Evolutionary conservation across 1,140 invertebrate genomes (phyloP), one percentile per base, ranked within the genome.

Genomic region (Coboldia fuscipes): DNA sequence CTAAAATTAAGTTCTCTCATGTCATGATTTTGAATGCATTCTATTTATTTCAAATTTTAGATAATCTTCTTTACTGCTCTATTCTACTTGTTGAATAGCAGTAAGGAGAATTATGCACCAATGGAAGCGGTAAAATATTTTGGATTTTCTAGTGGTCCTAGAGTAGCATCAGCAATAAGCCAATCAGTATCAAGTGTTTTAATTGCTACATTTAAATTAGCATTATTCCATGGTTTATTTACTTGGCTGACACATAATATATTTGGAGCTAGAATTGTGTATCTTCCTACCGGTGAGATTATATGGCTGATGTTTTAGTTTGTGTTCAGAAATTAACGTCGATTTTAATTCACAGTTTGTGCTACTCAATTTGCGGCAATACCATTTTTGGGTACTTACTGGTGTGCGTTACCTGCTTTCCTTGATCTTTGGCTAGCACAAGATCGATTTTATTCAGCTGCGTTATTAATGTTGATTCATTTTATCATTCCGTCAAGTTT

Each of bases 181-280:
- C 63, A 67, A 41, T 70, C 72, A 2, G 65, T 77, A n/a, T 70
- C 66, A 30, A 65, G 70, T 23, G 84, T 98, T 3, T 89, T 97
- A 48, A 72, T 81, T 28, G 89, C 90, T 10, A 32, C 89, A 1
- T 81, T 96, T 38, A 98, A 97, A 62, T 88, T 97, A 68, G 82
- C 88, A 3, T 66, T 81, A 0, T 98, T 98, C 59, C 97, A 97
- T 54, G 92, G 90, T 1, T 60, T 97, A 36, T 98, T 92, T 72
- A 97, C 93, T 0, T 97, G 92, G 86, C 70, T 97, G 20, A 82
- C 92, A 30, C 92, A 97, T 49, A 90, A 86, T 41, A 53, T 97
- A 2, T 97, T 97, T 55, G 79, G 82, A 42, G 78, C 93, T 1
- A 83, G 90, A 50, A 82, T 97, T 39, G 81, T 96, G 14, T 96